Percentiles rank a stretch among this genome's conserved stretches.
Conservation (phyloP, 2,888 invertebrate species). For the Panzeria rudis region DNA sequence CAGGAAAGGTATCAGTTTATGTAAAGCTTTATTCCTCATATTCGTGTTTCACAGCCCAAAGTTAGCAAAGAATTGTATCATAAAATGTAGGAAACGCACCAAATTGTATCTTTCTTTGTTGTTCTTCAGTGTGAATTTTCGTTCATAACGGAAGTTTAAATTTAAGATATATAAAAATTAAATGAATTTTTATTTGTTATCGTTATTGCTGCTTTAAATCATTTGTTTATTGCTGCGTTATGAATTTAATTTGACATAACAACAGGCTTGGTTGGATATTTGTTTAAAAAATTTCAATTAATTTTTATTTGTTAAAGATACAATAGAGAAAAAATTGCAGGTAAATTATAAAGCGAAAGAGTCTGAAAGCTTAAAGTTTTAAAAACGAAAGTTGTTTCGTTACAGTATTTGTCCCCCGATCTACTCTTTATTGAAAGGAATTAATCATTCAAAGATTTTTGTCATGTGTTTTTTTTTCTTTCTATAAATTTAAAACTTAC, state of each 20-base stretch:
- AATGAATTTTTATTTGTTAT: conserved; percentile 18
- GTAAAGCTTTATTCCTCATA: too few relatives aligned
- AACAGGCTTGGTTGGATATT: conserved; percentile 60
- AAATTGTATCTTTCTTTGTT: not conserved
- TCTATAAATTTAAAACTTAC: conserved; percentile 60
- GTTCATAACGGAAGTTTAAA: conserved; percentile 36
- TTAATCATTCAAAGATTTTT: conserved; percentile 63
- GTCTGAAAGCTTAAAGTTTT: not conserved
- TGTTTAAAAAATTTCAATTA: conserved; percentile 57
- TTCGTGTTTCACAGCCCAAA: too few relatives aligned
- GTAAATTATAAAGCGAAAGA: not conserved
- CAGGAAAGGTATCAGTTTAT: too few relatives aligned
- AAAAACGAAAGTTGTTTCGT: conserved; percentile 66
- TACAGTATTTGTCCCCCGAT: conserved; percentile 15
- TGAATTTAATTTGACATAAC: conserved; percentile 65
- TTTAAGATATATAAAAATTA: conserved; percentile 18
- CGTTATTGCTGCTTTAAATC: conserved; percentile 41
- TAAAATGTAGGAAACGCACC: not conserved
- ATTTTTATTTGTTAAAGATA: conserved; percentile 24
- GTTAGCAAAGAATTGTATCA: not conserved
- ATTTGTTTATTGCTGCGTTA: conserved; percentile 54
- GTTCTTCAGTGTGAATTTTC: conserved; percentile 2
- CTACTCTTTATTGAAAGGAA: conserved; percentile 49
- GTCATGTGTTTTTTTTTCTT: conserved; percentile 21
- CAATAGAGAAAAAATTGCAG: conserved; percentile 6